These are phyloP conservation scores for Menidia menidia DNA, from an alignment of 2,797 vertebrate species.

Conservation along the genomic window DNA sequence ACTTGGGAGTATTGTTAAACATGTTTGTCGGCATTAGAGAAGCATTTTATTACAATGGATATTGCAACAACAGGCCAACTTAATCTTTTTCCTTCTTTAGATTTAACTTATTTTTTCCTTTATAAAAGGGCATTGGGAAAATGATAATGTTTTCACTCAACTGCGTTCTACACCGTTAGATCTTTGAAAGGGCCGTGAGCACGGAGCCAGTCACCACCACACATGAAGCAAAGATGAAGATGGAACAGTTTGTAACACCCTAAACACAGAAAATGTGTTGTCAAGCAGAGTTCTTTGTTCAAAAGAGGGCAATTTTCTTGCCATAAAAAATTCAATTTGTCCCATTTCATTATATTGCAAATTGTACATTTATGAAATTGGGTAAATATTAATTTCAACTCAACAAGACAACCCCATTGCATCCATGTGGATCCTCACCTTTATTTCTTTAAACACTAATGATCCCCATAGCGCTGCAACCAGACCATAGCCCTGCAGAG, in stretches of 20 bases:
- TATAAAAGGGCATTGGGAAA: conserved; percentile 1
- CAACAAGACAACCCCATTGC: not conserved
- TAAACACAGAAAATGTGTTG: conserved; percentile 42
- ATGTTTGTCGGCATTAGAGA: no score
- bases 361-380: not conserved
- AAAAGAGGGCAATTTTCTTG: no score
- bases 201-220: conserved; percentile 85
- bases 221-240: conserved; percentile 83
- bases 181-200: conserved; percentile 87
- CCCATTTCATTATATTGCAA: no score
- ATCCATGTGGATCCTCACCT: conserved; percentile 53
- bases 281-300: no score
- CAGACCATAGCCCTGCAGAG: conserved; percentile 87
- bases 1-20: no score
- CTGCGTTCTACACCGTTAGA: conserved; percentile 58
- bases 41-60: no score
- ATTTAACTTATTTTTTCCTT: no score
- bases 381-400: no score
- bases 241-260: conserved; percentile 83
- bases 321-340: no score
- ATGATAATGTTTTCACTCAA: not conserved
- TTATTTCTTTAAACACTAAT: conserved; percentile 85
- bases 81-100: no score
- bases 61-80: no score
- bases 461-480: conserved; percentile 91